These are phyloP conservation scores for Agrochola macilenta DNA, from an alignment of 2,888 invertebrate genomes.

Conservation along the genomic window DNA sequence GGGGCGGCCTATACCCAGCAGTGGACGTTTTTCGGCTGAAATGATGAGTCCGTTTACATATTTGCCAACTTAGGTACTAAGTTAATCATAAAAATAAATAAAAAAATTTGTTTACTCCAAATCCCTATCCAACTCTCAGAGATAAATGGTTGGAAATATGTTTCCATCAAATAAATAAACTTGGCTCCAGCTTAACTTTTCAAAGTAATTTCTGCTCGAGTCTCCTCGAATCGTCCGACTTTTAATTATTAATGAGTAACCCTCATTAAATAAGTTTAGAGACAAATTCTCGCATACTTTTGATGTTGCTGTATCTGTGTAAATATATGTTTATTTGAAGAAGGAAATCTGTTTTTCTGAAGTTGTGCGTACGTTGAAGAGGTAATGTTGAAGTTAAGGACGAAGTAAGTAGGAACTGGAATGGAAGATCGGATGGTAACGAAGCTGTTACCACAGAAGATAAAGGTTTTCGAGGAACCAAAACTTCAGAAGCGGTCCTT, in stretches of 20 bases:
- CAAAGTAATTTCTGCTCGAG: conserved; percentile 57
- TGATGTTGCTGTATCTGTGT: conserved; percentile 31
- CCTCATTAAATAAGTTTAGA: conserved; percentile 63
- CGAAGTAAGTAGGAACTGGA: neutral
- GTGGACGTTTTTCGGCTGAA: no score
- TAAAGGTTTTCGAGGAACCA: neutral
- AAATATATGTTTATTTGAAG: conserved; percentile 39
- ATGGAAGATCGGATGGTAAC: neutral
- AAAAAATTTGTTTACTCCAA: neutral
- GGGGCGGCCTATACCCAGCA: no score
- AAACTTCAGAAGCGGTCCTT: neutral
- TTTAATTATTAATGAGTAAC: conserved; percentile 72
- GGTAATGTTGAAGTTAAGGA: neutral
- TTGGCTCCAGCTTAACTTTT: conserved; percentile 53
- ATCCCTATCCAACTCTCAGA: conserved; percentile 20
- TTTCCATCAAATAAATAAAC: conserved; percentile 62
- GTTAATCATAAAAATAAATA: no score
- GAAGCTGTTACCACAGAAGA: neutral
- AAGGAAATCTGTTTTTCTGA: conserved; percentile 22
- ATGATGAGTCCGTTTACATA: neutral
- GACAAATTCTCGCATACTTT: conserved; percentile 62
- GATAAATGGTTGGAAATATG: conserved; percentile 58
- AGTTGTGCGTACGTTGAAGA: neutral
- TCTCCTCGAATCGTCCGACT: conserved; percentile 61
- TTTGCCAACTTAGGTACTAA: no score